Base-by-base conservation (phyloP, 1,140 invertebrate genomes). In the Hyphantria cunea region DNA sequence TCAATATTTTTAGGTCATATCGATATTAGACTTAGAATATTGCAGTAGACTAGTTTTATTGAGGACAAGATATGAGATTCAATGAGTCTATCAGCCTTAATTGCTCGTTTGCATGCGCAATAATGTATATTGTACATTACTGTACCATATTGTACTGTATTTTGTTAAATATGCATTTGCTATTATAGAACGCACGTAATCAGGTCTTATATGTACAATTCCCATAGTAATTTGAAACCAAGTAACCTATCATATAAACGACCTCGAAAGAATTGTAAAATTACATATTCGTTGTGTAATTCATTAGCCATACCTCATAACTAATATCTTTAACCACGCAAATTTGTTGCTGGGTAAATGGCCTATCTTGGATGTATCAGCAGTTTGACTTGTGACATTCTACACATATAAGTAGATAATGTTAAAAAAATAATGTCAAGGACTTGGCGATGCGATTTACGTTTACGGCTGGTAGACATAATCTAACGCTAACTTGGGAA, bases 401-500 rank as follows among this genome's bases (percentile, higher is more conserved):
- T 33, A 25, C 17, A 34, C 49, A 11, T 51, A 61, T 52, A 61
- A 32, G 58, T 48, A 51, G 48, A 59, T 59, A 61, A 61, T 33
- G 48, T 44, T 33, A 56, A 76, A 81, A 39, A 61, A 82, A 80
- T 68, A 76, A 83, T 86, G 82, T 84, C 84, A 84, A 84, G 84
- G 84, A 59, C 70, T 52, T 44, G 15, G 41, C 34, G 64, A 31
- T 32, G 34, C 25, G 55, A 77, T 80, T 82, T 73, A 73, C 78
- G 78, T 80, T n/a, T n/a, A n/a, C 17, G 64, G 72, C 63, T 64
- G 66, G 72, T 74, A 59, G 65, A 78, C 74, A 77, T 80, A 82
- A 78, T 51, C 32, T 25, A 11, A 13, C 14, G 13, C 31, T 47
- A 25, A 12, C 12, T 13, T 44, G 11, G 13, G 15, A 47, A 56